Conservation (phyloP, 2,113 vertebrate genomes). For the Cyprinodon tularosa region DNA sequence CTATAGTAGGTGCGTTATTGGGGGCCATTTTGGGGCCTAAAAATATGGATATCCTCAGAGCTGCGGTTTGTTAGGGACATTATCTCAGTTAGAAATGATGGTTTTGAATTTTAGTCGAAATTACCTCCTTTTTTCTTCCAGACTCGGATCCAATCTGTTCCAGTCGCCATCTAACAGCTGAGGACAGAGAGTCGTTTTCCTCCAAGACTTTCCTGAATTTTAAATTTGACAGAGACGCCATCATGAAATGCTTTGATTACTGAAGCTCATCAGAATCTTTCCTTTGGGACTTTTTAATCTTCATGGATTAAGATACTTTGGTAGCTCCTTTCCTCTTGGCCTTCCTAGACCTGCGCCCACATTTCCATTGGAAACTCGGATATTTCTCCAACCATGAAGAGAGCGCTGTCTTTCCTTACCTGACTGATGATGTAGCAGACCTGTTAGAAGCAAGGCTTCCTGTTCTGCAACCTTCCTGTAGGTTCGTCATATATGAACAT, state of each 20-base stretch:
- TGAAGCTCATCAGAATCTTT: constrained; percentile 78
- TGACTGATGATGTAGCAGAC: neutral
- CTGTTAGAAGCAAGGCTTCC: neutral
- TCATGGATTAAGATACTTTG: neutral
- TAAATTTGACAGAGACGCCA: constrained; percentile 92
- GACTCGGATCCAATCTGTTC: constrained; percentile 72
- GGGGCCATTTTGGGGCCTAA: too few species aligned
- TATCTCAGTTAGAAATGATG: neutral
- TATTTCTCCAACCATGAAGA: neutral
- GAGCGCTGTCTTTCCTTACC: neutral
- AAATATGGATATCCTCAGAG: too few species aligned
- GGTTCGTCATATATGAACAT: neutral
- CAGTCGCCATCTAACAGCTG: constrained; percentile 70
- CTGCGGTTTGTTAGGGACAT: neutral
- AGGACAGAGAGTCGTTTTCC: constrained; percentile 84
- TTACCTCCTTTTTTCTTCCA: constrained; percentile 33
- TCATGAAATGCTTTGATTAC: constrained; percentile 94
- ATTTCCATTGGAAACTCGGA: neutral
- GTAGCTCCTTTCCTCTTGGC: constrained; percentile 18
- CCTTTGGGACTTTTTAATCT: constrained; percentile 11
- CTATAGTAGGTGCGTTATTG: too few species aligned
- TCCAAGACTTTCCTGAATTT: constrained; percentile 93
- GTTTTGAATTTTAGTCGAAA: neutral
- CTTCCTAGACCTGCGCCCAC: constrained; percentile 4
- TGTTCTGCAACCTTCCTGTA: neutral